phyloP scores from a whole-genome alignment of 2,888 invertebrate species.

The Synergus japonicus region DNA sequence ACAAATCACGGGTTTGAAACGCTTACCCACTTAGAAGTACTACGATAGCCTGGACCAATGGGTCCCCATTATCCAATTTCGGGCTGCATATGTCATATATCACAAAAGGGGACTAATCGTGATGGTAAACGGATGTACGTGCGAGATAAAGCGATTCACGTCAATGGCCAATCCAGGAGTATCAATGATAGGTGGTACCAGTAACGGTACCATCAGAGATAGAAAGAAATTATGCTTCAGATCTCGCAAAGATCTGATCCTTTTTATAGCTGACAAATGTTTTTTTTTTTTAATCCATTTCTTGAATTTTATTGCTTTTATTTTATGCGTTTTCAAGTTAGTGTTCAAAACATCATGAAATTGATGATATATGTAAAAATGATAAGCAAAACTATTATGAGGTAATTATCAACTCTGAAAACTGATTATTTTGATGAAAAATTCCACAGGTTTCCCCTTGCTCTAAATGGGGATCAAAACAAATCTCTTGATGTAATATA shows the following conservation, averaged over 20 bases:
- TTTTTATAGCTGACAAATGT: no score
- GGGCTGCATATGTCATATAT: constrained; percentile 54
- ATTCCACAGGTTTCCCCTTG: neutral
- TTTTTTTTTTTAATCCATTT: no score
- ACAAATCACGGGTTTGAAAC: constrained; percentile 52
- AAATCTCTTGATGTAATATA: constrained; percentile 9
- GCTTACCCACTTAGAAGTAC: constrained; percentile 60
- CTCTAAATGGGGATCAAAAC: neutral
- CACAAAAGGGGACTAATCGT: constrained; percentile 58
- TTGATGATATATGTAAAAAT: no score
- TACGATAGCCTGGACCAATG: constrained; percentile 32
- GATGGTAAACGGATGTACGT: constrained; percentile 46
- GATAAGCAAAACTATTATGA: no score
- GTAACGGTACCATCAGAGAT: neutral
- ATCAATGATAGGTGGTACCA: constrained; percentile 60
- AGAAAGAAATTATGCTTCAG: constrained; percentile 7
- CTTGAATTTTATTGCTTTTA: no score
- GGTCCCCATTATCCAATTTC: constrained; percentile 68
- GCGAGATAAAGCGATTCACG: constrained; percentile 52
- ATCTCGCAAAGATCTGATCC: no score
- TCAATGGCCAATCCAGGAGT: constrained; percentile 64
- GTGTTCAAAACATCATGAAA: no score
- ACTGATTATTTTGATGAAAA: neutral
- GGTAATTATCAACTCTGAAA: no score
- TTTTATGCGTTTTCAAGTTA: no score